Evolutionary conservation across 2,888 invertebrate genomes (phyloP), one percentile per base, ranked within the genome.

Genomic region (Formica aserva): DNA sequence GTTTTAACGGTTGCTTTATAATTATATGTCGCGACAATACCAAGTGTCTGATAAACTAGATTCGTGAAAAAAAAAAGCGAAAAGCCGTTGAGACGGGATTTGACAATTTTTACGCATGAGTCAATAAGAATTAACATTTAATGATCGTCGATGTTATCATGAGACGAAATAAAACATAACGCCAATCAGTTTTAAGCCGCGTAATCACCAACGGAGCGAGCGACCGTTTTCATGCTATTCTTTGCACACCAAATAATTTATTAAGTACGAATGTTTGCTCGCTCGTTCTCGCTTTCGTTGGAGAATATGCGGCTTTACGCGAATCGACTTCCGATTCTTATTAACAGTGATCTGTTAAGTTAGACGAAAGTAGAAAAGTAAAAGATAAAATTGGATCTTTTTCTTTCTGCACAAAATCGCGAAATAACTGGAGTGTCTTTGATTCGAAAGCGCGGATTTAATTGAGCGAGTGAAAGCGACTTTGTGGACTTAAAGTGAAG

Each of bases 391-490:
- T 22, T n/a, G 45, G 35, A 65, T 15, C 45, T 72, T 11, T 52
- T 60, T 15, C 26, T 52, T 60, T 3, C 29, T 45, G 35, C n/a
- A 75, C 85, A 63, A 85, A 84, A 86, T 87, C 80, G 67, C 66
- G 62, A 57, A 69, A 65, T 66, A 85, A 83, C 88, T 88, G 84
- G 89, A 86, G 71, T 85, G 85, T 86, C 84, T 85, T 88, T 78
- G 72, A 78, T 52, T 90, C 81, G 90, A 90, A 90, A 90, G 90
- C 85, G 57, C 71, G 55, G 74, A 85, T 38, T 90, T 90, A 90
- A 90, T 90, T 88, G 90, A 90, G 55, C 88, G 86, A 60, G 90
- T 88, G 90, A 90, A 90, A 90, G 90, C 89, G 85, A 87, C 84
- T 86, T 76, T 83, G 86, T 81, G 82, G 89, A 76, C 89, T 76